Base-by-base conservation (phyloP, 2,113 vertebrate genomes). In the Axis porcinus region DNA sequence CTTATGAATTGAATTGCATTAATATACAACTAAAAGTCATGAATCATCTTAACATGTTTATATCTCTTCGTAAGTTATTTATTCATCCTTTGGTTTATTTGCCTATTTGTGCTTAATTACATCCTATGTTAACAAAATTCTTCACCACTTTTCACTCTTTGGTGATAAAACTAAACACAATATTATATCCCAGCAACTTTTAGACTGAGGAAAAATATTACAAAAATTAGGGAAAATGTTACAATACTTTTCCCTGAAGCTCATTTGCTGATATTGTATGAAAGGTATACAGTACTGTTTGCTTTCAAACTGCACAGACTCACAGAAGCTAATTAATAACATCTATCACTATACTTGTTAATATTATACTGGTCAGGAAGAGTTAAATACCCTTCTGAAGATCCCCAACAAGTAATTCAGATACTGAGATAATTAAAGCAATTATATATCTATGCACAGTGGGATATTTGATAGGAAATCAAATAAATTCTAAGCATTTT, bases 401-500 rank as follows among this genome's bases (percentile, higher is more conserved):
- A 62, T 88, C 33, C 14, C 36, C 45, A 93, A 45, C 1, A 92
- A 86, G 13, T 82, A 97, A 85, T 82, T 50, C 70, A 5, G 10
- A 36, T 74, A 70, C 27, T 67, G 15, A 96, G 76, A 92, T 88
- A 81, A 95, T 76, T 92, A 90, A 95, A 92, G 58, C 40, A 89
- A 94, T 60, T 85, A 85, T 28, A 40, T 88, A 78, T 94, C 81
- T 88, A 82, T 79, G 13, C 11, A 94, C 28, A 96, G 28, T 28
- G 28, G 57, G 33, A 54, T 86, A 21, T 70, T 85, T 79, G 21
- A 17, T 83, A 93, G 55, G 5, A 79, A 91, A 67, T 95, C 54
- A 90, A 94, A 76, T 85, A 55, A 96, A 90, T 93, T 86, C 36
- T 74, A 55, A 9, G 6, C 47, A 70, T 64, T 96, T 95, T 84